These are phyloP conservation scores for Redunca redunca DNA, from an alignment of 2,113 vertebrate genomes.

Conservation along the genomic window DNA sequence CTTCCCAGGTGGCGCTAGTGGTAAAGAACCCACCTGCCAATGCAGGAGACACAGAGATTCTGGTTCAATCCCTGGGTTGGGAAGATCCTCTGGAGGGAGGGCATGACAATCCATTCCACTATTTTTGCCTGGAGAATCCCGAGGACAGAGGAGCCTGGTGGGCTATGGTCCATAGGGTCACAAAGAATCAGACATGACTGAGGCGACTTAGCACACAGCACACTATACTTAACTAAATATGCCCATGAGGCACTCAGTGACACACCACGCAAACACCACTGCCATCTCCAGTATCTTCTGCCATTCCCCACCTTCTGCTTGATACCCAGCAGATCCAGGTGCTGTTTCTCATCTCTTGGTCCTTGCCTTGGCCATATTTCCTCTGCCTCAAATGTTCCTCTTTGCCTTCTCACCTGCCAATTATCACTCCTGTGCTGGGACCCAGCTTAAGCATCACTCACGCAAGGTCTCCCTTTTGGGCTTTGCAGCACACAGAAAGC, in stretches of 20 bases:
- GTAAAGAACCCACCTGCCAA: neutral
- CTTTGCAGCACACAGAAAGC: neutral
- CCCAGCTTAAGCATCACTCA: neutral
- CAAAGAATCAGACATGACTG: neutral
- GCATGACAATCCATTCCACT: neutral
- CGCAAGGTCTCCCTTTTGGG: neutral
- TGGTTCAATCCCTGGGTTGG: neutral
- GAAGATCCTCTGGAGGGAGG: neutral
- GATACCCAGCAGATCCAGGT: neutral
- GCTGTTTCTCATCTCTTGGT: neutral
- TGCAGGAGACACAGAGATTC: neutral
- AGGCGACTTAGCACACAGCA: neutral
- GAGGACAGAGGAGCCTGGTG: neutral
- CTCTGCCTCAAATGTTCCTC: neutral
- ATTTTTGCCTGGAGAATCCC: neutral
- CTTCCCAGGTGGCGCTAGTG: neutral
- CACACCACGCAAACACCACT: accelerated
- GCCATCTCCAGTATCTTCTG: neutral
- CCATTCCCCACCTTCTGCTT: too few species aligned
- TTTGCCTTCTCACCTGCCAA: neutral
- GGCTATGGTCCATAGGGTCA: neutral
- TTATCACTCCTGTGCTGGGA: neutral
- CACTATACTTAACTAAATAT: neutral
- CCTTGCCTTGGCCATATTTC: neutral
- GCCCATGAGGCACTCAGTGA: neutral